Evolutionary conservation across 2,113 vertebrate species (phyloP).

Genomic region (Tachysurus fulvidraco): DNA sequence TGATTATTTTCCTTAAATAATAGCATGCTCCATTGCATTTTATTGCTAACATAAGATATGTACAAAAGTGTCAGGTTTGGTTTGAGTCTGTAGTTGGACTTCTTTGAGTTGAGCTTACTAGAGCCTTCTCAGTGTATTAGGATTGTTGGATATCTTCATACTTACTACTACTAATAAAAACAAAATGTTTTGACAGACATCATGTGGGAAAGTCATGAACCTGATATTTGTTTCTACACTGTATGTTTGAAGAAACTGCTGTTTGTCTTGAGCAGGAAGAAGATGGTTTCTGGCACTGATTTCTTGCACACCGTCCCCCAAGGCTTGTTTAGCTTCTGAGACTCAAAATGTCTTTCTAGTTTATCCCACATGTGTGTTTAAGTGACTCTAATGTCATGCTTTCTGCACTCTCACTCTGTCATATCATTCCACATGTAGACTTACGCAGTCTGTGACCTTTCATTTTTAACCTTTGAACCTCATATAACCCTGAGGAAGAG

Average conservation of each 20-base stretch:
- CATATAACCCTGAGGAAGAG: constrained; percentile 30
- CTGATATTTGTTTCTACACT: not conserved
- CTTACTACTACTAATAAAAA: not conserved
- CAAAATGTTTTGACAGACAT: not conserved
- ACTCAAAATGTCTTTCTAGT: not conserved
- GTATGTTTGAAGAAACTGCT: not conserved
- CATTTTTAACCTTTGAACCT: constrained; percentile 32
- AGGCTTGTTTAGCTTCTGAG: not conserved
- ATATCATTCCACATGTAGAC: constrained; percentile 25
- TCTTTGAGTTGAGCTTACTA: not conserved
- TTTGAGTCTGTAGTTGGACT: not conserved
- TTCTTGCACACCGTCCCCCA: not conserved
- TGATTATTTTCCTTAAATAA: not conserved
- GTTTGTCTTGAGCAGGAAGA: not conserved
- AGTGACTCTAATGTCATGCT: not conserved
- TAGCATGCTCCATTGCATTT: not conserved
- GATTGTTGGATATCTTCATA: not conserved
- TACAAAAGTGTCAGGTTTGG: not conserved
- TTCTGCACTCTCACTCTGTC: not conserved
- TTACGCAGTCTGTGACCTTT: constrained; percentile 1
- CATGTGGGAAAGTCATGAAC: not conserved
- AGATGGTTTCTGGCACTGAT: not conserved
- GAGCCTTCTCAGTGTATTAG: not conserved
- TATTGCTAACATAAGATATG: not conserved
- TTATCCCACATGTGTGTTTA: not conserved